Conservation (phyloP, 2,888 invertebrate genomes). For the Pachydiplax longipennis region DNA sequence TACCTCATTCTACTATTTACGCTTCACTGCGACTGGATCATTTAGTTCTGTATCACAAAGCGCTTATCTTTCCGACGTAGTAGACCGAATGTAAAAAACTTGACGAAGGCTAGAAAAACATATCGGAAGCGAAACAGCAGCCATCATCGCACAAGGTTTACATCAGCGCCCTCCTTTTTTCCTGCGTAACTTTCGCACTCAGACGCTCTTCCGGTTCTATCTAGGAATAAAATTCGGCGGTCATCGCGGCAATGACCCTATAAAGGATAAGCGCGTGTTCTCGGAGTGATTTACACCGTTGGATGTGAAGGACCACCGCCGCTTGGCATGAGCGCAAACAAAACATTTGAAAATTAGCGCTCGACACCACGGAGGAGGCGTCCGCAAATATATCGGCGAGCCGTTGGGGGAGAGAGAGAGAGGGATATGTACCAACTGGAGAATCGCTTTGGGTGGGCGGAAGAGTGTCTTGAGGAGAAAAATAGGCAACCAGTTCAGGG, state of each 20-base stretch:
- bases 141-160: too few relatives aligned
- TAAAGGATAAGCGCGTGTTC: background rate
- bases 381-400: conserved; percentile 16
- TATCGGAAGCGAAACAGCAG: too few relatives aligned
- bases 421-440: background rate
- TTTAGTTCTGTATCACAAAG: too few relatives aligned
- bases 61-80: too few relatives aligned
- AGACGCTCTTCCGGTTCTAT: background rate
- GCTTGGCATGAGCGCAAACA: conserved; percentile 10
- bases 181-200: too few relatives aligned
- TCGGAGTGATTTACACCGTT: background rate
- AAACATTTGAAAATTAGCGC: background rate
- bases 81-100: too few relatives aligned
- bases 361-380: background rate
- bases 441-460: background rate
- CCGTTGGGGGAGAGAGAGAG: background rate
- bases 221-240: background rate
- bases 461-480: background rate
- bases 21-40: too few relatives aligned
- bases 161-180: too few relatives aligned
- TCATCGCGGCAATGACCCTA: background rate
- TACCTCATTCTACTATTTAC: too few relatives aligned
- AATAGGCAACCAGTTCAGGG: too few relatives aligned
- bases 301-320: background rate
- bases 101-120: too few relatives aligned